These are phyloP conservation scores for Sitta europaea DNA, from an alignment of 2,113 vertebrate genomes.

Conservation along the genomic window DNA sequence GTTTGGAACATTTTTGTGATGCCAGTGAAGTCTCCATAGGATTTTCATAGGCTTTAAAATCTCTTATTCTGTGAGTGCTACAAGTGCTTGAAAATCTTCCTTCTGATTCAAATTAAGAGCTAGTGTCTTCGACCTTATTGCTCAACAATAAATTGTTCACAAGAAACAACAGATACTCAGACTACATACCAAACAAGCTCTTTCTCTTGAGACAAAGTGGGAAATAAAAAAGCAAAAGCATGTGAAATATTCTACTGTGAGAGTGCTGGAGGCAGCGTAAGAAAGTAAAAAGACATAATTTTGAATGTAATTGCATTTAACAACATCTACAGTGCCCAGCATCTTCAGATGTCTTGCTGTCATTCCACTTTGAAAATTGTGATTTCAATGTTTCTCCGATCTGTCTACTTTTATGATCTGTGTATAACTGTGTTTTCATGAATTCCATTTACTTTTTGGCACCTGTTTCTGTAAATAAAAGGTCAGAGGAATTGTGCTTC, in stretches of 20 bases:
- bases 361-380: neutral
- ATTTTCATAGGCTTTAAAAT: neutral
- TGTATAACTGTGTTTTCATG: neutral
- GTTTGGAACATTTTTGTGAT: neutral
- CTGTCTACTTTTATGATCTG: neutral
- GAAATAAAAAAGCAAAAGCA: neutral
- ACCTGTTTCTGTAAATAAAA: neutral
- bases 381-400: neutral
- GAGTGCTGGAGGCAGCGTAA: neutral
- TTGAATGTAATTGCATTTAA: neutral
- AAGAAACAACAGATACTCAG: constrained; percentile 2
- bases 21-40: neutral
- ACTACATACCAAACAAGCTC: neutral
- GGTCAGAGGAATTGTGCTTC: neutral
- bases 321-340: neutral
- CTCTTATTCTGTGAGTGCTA: neutral
- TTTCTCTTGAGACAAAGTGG: neutral
- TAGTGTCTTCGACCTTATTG: neutral
- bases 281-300: neutral
- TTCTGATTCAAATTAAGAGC: constrained; percentile 28
- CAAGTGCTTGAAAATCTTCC: neutral
- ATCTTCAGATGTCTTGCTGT: neutral
- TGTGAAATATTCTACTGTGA: neutral
- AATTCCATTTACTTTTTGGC: neutral
- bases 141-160: constrained; percentile 9